Base-by-base conservation (phyloP, 2,113 vertebrate genomes). In the Indicator maculatus region DNA sequence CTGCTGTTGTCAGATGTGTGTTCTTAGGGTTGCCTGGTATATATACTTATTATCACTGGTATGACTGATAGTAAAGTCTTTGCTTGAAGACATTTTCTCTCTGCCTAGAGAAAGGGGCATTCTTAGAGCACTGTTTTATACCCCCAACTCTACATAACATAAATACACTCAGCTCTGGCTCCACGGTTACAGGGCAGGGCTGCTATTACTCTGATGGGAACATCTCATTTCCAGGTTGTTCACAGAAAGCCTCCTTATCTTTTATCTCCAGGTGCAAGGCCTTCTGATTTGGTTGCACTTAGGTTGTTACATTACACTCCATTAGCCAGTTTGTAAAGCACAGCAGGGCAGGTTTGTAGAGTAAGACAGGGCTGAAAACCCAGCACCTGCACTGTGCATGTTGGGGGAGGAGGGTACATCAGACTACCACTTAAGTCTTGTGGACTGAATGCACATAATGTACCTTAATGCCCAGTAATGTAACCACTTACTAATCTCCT, bases 81-180 rank as follows among this genome's bases (percentile, higher is more conserved):
- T 31, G 31, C 6, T 45, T 71, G 21, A 76, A 44, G n/a, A 21
- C 7, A 2, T 71, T 41, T 50, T 36, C 45, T 85, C 58, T 66
- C 4, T 31, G 17, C 21, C 2, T 19, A 53, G 53, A 27, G 47
- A 44, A 74, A 11, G 27, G 45, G 20, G 11, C 9, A 2, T 61
- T 61, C 45, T 63, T 59, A 6, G 52, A 59, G 65, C 16, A 7
- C 30, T 20, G 0, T 16, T 66, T 28, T 45, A 58, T 78, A 81
- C 41, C 3, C 5, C 5, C 1, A 52, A 16, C 59, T 74, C 73
- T 70, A 30, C 38, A 38, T 27, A 27, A 24, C 2, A 1, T 31
- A 16, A 28, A 19, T 3, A 3, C 0, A 0, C 16, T 53, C 16
- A 60, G 56, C 44, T 74, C 12, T 63, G 60, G 44, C 38, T 76